Percentiles rank a stretch among this genome's conserved stretches.
phyloP scores from a whole-genome alignment of 2,888 invertebrate species.

The Amphimallon solstitiale region DNA sequence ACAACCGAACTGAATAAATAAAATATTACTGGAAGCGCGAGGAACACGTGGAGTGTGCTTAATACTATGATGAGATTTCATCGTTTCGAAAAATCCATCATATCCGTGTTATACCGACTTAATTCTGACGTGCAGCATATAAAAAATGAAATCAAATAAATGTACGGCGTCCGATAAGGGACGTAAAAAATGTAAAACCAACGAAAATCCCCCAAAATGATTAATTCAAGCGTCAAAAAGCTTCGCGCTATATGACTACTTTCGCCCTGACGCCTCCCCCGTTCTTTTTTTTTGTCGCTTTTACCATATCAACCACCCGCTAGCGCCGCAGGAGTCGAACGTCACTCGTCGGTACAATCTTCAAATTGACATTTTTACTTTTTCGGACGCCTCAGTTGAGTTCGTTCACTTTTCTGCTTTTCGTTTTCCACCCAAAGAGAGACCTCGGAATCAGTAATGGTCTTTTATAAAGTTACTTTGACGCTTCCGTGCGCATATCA shows the following conservation, averaged over 20 bases:
- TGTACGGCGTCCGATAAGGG: conserved; percentile 24
- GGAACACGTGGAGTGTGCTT: background rate
- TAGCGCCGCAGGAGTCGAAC: background rate
- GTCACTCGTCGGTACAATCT: conserved; percentile 6
- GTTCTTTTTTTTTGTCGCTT: background rate
- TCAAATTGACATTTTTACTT: conserved; percentile 32
- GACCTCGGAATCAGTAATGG: conserved; percentile 25
- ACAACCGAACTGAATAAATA: background rate
- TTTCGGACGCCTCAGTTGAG: conserved; percentile 10
- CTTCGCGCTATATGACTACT: conserved; percentile 24
- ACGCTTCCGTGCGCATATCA: conserved; percentile 15
- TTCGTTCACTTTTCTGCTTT: background rate
- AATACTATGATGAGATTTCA: conserved; percentile 13
- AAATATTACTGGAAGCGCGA: background rate
- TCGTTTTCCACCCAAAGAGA: background rate
- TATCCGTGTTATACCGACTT: background rate
- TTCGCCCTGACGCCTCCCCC: background rate
- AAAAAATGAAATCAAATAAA: conserved; percentile 26
- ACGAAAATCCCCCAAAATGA: conserved; percentile 30
- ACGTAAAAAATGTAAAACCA: conserved; percentile 20
- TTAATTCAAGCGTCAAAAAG: conserved; percentile 30
- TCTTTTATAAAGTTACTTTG: conserved; percentile 36
- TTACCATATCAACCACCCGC: background rate
- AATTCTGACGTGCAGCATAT: background rate
- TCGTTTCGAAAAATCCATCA: conserved; percentile 22